Evolutionary conservation across 2,797 vertebrate genomes (phyloP).

Genomic region (Falco columbarius): DNA sequence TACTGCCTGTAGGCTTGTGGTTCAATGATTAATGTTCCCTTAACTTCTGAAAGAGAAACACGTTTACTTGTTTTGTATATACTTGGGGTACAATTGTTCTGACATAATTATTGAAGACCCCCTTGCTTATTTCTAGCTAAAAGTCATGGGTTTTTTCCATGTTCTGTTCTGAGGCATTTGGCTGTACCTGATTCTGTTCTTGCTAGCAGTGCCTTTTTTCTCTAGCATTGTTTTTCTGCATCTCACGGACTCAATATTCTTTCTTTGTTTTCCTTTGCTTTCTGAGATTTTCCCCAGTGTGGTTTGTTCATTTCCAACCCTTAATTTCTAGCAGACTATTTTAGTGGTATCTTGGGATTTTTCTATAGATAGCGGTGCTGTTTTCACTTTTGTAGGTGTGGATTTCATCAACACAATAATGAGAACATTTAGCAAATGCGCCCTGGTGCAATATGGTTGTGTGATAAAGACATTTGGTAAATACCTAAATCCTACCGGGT

Average conservation of each 20-base stretch:
- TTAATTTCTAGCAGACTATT: neutral
- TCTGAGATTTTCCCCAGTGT: neutral
- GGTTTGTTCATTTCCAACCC: rapidly evolving
- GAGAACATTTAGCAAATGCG: neutral
- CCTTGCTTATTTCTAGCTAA: neutral
- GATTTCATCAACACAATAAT: neutral
- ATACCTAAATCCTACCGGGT: neutral
- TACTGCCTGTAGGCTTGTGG: neutral
- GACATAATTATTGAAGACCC: neutral
- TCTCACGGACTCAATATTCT: neutral
- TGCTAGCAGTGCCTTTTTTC: neutral
- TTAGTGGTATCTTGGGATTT: neutral
- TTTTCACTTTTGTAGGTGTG: neutral
- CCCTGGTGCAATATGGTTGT: neutral
- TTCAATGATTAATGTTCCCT: neutral
- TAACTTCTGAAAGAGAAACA: neutral
- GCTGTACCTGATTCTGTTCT: neutral
- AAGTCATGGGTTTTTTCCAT: neutral
- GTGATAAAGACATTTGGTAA: neutral
- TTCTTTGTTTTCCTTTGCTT: neutral
- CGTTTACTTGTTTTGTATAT: neutral
- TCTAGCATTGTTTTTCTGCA: neutral
- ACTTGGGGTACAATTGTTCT: neutral
- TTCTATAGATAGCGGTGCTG: neutral
- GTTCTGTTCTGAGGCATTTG: neutral